Percentiles rank a stretch among this genome's conserved stretches.
Conservation (phyloP, 2,888 invertebrate species). For the Halocaridina rubra region DNA sequence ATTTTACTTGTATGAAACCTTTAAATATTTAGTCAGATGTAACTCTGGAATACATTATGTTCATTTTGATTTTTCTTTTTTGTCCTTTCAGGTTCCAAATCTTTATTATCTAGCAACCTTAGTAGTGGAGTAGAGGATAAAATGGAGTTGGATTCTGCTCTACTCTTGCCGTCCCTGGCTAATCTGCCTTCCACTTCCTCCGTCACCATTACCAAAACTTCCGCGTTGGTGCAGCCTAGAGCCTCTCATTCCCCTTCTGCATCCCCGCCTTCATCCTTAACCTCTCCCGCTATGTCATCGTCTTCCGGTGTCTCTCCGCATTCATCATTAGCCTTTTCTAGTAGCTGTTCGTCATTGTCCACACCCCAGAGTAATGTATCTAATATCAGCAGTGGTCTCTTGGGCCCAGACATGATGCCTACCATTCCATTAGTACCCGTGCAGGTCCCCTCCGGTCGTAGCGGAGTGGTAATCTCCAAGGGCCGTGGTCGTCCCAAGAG, state of each 20-base stretch:
- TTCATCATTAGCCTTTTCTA: background rate
- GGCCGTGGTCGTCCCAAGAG: conserved; percentile 53
- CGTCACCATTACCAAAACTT: conserved; percentile 44
- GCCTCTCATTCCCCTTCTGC: conserved; percentile 43
- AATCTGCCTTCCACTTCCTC: conserved; percentile 43
- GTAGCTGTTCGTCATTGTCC: conserved; percentile 16
- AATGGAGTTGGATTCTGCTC: conserved; percentile 42
- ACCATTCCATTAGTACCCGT: conserved; percentile 62
- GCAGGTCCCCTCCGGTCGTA: conserved; percentile 47
- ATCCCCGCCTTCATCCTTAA: conserved; percentile 57
- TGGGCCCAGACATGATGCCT: conserved; percentile 63
- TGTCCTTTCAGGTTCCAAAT: conserved; percentile 23
- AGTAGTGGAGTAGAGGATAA: conserved; percentile 35
- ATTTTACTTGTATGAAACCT: no score
- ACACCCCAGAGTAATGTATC: background rate
- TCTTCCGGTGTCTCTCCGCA: conserved; percentile 41
- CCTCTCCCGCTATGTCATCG: background rate
- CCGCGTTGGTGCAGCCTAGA: conserved; percentile 27
- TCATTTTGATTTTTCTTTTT: no score
- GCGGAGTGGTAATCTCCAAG: conserved; percentile 39
- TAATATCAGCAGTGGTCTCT: background rate
- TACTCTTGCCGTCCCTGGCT: conserved; percentile 33
- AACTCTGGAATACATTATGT: no score
- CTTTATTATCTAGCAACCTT: conserved; percentile 10
- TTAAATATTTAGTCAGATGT: no score